Evolutionary conservation across 2,888 invertebrate genomes (phyloP).

Genomic region (Teinopalpus imperialis): DNA sequence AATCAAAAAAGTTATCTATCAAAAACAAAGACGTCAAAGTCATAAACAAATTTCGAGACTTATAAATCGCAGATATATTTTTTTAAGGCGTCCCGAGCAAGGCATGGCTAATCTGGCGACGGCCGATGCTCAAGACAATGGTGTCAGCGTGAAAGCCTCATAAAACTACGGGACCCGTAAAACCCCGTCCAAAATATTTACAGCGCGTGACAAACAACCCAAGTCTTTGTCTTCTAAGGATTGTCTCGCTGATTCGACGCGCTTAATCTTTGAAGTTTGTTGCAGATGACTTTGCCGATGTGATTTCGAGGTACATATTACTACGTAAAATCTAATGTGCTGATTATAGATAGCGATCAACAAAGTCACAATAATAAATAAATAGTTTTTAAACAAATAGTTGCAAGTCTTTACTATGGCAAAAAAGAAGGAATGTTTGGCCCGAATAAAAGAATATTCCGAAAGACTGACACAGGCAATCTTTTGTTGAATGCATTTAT

Average conservation of each 20-base stretch:
- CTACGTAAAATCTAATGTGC: not conserved
- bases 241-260: conserved; percentile 69
- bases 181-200: conserved; percentile 78
- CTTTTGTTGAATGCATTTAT: no score
- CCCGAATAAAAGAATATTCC: no score
- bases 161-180: conserved; percentile 72
- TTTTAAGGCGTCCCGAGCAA: conserved; percentile 42
- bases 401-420: no score
- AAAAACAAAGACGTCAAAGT: conserved; percentile 27
- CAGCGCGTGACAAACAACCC: conserved; percentile 73
- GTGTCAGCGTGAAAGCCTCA: conserved; percentile 69
- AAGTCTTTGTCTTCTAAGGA: conserved; percentile 64
- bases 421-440: no score
- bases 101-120: conserved; percentile 65
- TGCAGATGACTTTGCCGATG: conserved; percentile 43
- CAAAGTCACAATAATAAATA: not conserved
- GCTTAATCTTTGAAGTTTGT: conserved; percentile 56
- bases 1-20: not conserved
- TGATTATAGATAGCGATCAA: not conserved
- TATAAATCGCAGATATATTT: conserved; percentile 33
- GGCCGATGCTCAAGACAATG: conserved; percentile 61
- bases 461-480: no score
- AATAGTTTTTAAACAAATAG: not conserved
- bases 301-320: conserved; percentile 44
- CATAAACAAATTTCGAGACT: conserved; percentile 30